These are phyloP conservation scores for Salvelinus sp. DNA, from an alignment of 2,113 vertebrate genomes.

Conservation along the genomic window DNA sequence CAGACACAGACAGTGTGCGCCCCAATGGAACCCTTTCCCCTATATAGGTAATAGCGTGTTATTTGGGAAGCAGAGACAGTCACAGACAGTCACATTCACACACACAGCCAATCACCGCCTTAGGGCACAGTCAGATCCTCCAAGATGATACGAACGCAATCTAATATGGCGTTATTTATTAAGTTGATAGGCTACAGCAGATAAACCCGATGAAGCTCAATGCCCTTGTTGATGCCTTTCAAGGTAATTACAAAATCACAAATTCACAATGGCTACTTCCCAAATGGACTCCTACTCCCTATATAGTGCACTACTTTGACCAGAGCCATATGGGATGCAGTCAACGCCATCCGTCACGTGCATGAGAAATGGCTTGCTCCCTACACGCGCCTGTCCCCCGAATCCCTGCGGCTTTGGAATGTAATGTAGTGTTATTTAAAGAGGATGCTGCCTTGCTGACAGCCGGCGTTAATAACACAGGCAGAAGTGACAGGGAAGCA, in stretches of 20 bases:
- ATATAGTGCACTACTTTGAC: not conserved
- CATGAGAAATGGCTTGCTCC: not conserved
- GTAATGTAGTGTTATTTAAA: constrained; percentile 42
- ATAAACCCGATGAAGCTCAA: constrained; percentile 61
- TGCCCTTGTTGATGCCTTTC: constrained; percentile 69
- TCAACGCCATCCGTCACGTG: not conserved
- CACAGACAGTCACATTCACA: no score
- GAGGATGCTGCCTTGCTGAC: constrained; percentile 28
- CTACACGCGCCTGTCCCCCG: constrained; percentile 12
- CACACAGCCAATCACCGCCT: constrained; percentile 43
- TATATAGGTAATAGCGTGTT: no score
- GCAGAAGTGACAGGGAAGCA: constrained; percentile 18
- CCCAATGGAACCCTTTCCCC: not conserved
- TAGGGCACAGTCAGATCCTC: constrained; percentile 49
- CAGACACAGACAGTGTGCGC: constrained; percentile 16
- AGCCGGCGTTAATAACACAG: constrained; percentile 36
- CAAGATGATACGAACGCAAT: constrained; percentile 53
- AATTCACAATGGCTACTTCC: constrained; percentile 47
- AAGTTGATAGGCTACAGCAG: constrained; percentile 61
- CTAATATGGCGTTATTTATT: constrained; percentile 70
- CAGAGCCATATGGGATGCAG: not conserved
- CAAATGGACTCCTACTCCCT: not conserved
- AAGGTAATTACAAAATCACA: constrained; percentile 61
- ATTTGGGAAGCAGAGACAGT: no score
- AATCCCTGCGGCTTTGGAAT: constrained; percentile 34